phyloP scores from a whole-genome alignment of 2,797 vertebrate genomes.

The Sus cebifrons region DNA sequence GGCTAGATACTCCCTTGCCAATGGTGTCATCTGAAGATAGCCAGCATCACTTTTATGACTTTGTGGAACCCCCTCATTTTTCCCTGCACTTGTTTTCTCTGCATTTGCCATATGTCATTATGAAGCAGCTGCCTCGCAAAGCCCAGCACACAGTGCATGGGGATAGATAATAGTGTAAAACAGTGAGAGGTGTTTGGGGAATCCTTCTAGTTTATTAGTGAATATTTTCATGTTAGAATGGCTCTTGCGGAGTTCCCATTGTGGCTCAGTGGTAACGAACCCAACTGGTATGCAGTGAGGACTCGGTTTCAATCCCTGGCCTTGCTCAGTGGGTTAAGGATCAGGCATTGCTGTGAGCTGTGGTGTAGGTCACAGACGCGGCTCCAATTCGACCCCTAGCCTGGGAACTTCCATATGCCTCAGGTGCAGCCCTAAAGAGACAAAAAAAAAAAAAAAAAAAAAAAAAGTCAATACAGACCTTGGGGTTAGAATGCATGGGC shows the following conservation, averaged over 20 bases:
- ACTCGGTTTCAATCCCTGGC: too few relatives aligned
- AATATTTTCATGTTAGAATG: slow-evolving; percentile 18
- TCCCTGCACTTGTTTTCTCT: neutral
- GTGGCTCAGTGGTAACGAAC: too few relatives aligned
- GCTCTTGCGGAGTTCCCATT: neutral
- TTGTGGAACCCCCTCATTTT: neutral
- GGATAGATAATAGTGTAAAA: neutral
- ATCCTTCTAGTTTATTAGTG: neutral
- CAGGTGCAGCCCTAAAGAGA: too few relatives aligned
- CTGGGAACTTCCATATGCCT: too few relatives aligned
- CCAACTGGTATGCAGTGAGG: too few relatives aligned
- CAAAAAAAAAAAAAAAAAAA: neutral
- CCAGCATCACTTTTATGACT: neutral
- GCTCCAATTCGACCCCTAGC: too few relatives aligned
- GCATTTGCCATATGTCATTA: neutral
- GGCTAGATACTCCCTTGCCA: neutral
- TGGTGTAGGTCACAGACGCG: too few relatives aligned
- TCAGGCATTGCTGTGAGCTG: too few relatives aligned
- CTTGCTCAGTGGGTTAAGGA: too few relatives aligned
- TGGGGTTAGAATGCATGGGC: neutral
- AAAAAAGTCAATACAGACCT: slow-evolving; percentile 5
- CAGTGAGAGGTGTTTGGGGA: neutral
- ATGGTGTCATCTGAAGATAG: neutral
- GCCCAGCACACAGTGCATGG: neutral
- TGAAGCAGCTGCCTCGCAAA: neutral